phyloP scores from a whole-genome alignment of 1,140 invertebrate genomes.

The Atta colombica region DNA sequence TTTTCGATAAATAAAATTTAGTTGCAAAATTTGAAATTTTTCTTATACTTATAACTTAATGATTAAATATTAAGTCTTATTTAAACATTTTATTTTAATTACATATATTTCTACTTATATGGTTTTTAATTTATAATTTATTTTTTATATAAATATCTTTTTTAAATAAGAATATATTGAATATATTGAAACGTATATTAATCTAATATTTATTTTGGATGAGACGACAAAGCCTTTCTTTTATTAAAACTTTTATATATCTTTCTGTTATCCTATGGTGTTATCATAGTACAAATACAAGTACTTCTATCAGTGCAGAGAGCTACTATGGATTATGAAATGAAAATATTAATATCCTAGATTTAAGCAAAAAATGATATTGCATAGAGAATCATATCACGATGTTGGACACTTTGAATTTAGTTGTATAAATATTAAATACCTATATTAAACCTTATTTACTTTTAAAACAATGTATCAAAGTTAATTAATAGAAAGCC shows the following conservation, averaged over 20 bases:
- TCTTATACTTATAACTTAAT: not conserved
- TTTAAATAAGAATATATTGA: not conserved
- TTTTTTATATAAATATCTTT: conserved; percentile 3
- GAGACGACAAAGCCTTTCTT: not conserved
- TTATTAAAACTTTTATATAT: conserved; percentile 29
- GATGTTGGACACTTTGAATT: not conserved
- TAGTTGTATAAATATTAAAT: not conserved
- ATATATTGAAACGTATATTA: not conserved
- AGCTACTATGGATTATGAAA: not conserved
- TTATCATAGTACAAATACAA: conserved; percentile 13
- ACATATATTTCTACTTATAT: not conserved
- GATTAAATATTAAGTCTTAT: not conserved
- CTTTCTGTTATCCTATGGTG: not conserved
- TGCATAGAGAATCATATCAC: not conserved
- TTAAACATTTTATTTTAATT: not conserved
- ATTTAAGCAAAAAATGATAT: conserved; percentile 2
- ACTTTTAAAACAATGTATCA: not conserved
- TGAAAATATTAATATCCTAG: conserved; percentile 9
- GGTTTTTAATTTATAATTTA: not conserved
- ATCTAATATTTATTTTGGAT: not conserved
- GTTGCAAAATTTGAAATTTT: not conserved
- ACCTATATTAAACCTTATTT: not conserved
- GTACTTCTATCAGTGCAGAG: not conserved
- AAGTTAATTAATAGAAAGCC: not conserved
- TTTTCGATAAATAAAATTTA: not conserved